Conservation (phyloP, 1,140 invertebrate genomes). For the Aradophagus sp. region DNA sequence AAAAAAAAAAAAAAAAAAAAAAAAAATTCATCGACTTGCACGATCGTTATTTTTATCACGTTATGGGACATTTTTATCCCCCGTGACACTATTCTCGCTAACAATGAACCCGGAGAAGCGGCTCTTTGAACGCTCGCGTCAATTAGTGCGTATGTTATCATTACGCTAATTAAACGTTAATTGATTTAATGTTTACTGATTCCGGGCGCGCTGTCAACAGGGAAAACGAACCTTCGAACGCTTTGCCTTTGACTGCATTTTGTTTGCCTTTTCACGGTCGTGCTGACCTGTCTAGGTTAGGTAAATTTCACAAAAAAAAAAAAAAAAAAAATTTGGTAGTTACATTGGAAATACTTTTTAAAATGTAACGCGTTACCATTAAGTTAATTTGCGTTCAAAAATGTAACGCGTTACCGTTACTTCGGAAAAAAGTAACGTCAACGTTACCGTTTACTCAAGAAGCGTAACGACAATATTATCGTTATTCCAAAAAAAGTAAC, state of each 20-base stretch:
- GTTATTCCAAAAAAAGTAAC: no score
- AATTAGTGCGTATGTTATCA: conserved; percentile 43
- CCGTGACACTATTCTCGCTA: conserved; percentile 12
- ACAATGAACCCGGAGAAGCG: conserved; percentile 7
- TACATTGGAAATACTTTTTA: no score
- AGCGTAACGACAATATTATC: no score
- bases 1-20: background rate
- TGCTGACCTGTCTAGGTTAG: no score
- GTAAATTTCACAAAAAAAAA: no score
- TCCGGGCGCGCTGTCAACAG: background rate
- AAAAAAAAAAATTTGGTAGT: no score
- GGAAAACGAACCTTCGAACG: conserved; percentile 13
- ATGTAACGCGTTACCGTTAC: no score
- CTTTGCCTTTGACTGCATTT: conserved; percentile 7
- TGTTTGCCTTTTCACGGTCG: background rate
- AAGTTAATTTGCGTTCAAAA: no score
- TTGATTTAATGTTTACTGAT: conserved; percentile 39
- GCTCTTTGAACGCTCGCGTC: conserved; percentile 29
- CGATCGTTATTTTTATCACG: conserved; percentile 20
- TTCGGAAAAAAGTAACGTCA: no score
- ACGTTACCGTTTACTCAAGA: no score
- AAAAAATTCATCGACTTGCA: conserved; percentile 4
- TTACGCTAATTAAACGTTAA: conserved; percentile 49
- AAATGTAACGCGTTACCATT: no score
- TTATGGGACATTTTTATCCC: conserved; percentile 17